Base-by-base conservation (phyloP, 2,888 invertebrate species). In the Drosophila sordidula region DNA sequence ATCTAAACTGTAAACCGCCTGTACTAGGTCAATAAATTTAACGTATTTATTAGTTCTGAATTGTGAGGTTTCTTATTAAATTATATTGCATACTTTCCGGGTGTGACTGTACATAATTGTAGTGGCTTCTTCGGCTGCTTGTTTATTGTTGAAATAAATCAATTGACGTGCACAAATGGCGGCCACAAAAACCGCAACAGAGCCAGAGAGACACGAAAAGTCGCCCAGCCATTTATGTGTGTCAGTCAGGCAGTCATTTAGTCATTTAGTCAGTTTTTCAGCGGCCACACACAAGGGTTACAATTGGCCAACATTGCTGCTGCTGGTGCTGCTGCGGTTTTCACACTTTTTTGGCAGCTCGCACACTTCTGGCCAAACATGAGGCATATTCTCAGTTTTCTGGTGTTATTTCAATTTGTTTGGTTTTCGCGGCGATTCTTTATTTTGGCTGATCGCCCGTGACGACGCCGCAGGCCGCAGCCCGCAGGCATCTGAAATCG, bases 391-490 rank as follows among this genome's bases (percentile, higher is more conserved):
- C 51, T 36, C 70, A 67, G 70, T 65, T 87, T 68, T 78, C 62
- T 76, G 79, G 70, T 79, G 83, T 83, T 79, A 79, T 83, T 77
- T 85, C 80, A 85, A 77, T 86, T 69, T 79, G 75, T 88, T 88
- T 80, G 67, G 49, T 59, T 76, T 64, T 55, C 51, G 34, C 59
- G 50, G 26, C 51, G 61, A 54, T 76, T 70, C 70, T 77, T 75
- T 79, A 55, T 68, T 51, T 84, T 75, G 75, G 63, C 65, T 50
- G 61, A 59, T 67, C 59, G 85, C 85, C 87, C 87, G 50, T 49
- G 26, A 47, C 44, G 14, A 47, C 46, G 14, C 49, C 41, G 14
- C 54, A 58, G 6, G 12, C 61, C 32, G 12, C 51, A 25, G 14
- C n/a, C 42, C 69, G 22, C 52, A 59, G 9, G 26, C 51, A 39